These are phyloP conservation scores for Antechinus flavipes DNA, from an alignment of 2,113 vertebrate species.

Conservation along the genomic window DNA sequence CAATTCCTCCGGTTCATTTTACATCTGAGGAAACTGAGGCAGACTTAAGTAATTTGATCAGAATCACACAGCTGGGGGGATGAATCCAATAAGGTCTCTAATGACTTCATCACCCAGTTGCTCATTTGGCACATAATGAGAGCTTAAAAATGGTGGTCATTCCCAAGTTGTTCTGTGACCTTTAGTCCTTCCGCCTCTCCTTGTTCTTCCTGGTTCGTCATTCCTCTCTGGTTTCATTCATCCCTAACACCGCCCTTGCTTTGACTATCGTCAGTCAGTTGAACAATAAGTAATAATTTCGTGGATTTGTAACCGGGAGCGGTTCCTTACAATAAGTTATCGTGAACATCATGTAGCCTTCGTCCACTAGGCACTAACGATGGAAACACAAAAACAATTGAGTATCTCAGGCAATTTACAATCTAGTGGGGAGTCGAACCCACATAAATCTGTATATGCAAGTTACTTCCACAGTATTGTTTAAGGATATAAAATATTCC, in stretches of 20 bases:
- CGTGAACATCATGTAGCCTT: no score
- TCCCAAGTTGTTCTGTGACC: no score
- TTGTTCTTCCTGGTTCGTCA: neutral
- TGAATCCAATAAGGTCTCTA: no score
- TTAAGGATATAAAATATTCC: neutral
- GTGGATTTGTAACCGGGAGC: neutral
- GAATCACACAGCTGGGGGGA: no score
- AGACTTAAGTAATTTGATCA: no score
- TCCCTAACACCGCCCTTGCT: neutral
- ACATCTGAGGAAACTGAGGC: no score
- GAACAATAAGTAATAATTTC: neutral
- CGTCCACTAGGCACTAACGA: no score
- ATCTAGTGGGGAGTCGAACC: no score
- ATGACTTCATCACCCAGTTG: no score
- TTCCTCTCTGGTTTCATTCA: neutral
- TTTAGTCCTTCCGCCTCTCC: neutral
- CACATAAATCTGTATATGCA: neutral
- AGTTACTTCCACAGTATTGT: neutral
- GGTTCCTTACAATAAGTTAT: neutral
- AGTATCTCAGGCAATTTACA: neutral
- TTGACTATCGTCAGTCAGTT: neutral
- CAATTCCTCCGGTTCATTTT: no score
- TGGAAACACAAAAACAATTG: neutral
- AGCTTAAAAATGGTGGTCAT: no score
- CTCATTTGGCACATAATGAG: no score